phyloP scores from a whole-genome alignment of 2,113 vertebrate species.

The Megalops atlanticus region DNA sequence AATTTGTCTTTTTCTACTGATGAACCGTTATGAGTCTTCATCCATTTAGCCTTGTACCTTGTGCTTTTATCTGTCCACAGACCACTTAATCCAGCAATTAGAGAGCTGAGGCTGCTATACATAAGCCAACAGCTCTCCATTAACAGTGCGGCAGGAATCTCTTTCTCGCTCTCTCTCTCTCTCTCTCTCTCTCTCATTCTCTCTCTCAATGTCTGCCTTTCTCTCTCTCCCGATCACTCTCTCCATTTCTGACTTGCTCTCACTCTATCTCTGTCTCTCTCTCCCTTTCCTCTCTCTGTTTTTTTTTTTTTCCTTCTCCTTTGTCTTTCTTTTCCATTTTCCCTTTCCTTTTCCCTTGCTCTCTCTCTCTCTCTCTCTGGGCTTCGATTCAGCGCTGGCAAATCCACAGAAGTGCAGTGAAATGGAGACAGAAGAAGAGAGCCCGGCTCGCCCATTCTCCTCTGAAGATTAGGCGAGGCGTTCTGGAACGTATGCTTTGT shows the following conservation, averaged over 20 bases:
- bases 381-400: slow-evolving; percentile 61
- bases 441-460: slow-evolving; percentile 62
- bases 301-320: not conserved
- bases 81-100: slow-evolving; percentile 65
- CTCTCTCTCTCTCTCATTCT: not conserved
- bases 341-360: slow-evolving; percentile 20
- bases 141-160: slow-evolving; percentile 36
- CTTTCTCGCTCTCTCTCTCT: not conserved
- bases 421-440: slow-evolving; percentile 52
- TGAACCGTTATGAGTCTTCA: slow-evolving; percentile 54
- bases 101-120: slow-evolving; percentile 34
- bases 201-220: slow-evolving; percentile 24
- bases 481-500: slow-evolving; percentile 69
- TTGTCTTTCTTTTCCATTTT: slow-evolving; percentile 25
- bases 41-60: slow-evolving; percentile 60
- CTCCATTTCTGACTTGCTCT: not conserved
- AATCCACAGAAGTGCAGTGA: slow-evolving; percentile 58
- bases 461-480: slow-evolving; percentile 68
- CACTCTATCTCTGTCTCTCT: slow-evolving; percentile 8
- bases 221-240: slow-evolving; percentile 16
- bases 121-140: slow-evolving; percentile 49
- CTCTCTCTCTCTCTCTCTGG: slow-evolving; percentile 43
- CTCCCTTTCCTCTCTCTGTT: not conserved
- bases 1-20: slow-evolving; percentile 61
- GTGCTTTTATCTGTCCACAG: slow-evolving; percentile 58